These are phyloP conservation scores for Cottus gobio DNA, from an alignment of 2,113 vertebrate species.

Conservation along the genomic window DNA sequence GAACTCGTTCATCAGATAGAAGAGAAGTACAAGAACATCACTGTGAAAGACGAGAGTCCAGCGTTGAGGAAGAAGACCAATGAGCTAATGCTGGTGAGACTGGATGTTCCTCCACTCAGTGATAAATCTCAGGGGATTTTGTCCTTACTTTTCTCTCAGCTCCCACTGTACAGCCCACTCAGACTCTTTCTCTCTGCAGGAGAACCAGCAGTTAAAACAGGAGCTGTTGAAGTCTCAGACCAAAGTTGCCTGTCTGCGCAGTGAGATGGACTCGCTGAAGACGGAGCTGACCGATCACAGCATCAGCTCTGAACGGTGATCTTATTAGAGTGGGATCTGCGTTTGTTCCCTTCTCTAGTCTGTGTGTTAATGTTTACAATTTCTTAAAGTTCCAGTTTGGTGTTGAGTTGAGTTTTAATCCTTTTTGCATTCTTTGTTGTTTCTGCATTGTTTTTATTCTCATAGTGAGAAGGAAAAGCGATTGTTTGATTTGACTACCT, in stretches of 20 bases:
- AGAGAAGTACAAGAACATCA: conserved; percentile 89
- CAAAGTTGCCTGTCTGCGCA: conserved; percentile 91
- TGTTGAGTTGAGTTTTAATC: not conserved
- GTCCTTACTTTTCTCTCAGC: not conserved
- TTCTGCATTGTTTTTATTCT: not conserved
- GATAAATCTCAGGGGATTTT: not conserved
- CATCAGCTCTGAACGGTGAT: conserved; percentile 91
- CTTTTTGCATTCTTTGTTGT: not conserved
- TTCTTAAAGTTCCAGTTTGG: not conserved
- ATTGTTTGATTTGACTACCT: not conserved
- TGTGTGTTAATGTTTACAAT: not conserved
- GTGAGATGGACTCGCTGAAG: conserved; percentile 94
- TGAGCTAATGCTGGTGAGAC: conserved; percentile 90
- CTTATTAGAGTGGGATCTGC: not conserved
- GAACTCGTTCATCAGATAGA: conserved; percentile 85
- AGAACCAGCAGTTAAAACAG: conserved; percentile 95
- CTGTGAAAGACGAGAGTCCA: conserved; percentile 88
- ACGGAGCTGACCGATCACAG: conserved; percentile 93
- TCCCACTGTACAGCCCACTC: not conserved
- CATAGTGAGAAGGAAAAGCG: not conserved
- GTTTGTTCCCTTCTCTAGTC: not conserved
- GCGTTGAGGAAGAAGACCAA: conserved; percentile 90
- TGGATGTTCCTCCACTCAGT: not conserved
- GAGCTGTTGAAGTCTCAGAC: conserved; percentile 95
- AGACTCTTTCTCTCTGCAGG: conserved; percentile 76